Conservation (phyloP, 1,140 invertebrate species). For the Drosophila ficusphila region DNA sequence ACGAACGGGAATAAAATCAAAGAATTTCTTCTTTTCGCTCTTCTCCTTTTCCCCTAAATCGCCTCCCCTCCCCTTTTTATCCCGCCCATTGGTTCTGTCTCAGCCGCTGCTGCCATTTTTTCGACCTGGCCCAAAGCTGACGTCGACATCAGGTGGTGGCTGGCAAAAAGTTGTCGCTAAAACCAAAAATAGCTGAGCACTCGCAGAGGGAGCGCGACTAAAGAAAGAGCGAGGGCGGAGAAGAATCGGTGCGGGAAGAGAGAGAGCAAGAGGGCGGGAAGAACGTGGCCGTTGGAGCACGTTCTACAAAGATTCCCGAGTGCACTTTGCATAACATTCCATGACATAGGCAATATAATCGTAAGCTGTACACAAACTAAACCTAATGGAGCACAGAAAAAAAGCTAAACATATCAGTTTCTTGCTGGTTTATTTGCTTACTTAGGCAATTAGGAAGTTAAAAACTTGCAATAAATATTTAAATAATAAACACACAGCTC, state of each 20-base stretch:
- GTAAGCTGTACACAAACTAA: neutral
- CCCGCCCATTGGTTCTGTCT: slow-evolving; percentile 6
- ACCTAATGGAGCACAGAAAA: neutral
- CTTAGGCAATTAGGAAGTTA: neutral
- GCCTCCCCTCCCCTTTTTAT: too few relatives aligned
- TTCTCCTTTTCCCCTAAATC: too few relatives aligned
- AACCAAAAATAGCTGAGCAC: slow-evolving; percentile 64
- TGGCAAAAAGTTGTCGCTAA: slow-evolving; percentile 45
- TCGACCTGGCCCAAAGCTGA: slow-evolving; percentile 64
- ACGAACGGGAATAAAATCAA: too few relatives aligned
- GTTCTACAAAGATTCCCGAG: slow-evolving; percentile 36
- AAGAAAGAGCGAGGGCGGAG: neutral
- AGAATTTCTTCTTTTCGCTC: too few relatives aligned
- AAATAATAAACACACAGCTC: neutral
- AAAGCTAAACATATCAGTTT: neutral
- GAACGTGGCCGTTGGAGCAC: slow-evolving; percentile 38
- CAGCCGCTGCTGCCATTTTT: slow-evolving; percentile 21
- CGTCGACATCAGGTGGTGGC: slow-evolving; percentile 63
- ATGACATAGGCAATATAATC: slow-evolving; percentile 24
- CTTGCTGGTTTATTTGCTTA: neutral
- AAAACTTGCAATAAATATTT: neutral
- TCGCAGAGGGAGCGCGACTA: neutral
- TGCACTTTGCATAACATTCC: slow-evolving; percentile 48
- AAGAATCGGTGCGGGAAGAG: neutral
- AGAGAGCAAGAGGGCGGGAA: neutral